Conservation (phyloP, 2,888 invertebrate species). For the Heterodera filipjevi region DNA sequence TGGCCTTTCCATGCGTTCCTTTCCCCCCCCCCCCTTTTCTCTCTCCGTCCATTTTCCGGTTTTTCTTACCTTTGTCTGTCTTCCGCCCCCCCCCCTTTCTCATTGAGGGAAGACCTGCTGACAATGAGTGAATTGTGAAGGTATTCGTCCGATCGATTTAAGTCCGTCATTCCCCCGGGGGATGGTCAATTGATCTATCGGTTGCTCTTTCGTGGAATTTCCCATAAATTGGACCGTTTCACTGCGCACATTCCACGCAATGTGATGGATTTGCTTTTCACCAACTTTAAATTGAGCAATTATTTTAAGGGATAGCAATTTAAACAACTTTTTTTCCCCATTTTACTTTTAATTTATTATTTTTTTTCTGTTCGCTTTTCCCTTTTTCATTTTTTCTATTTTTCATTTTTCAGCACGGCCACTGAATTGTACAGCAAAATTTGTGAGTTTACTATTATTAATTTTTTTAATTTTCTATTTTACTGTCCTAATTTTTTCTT, state of each 20-base stretch:
- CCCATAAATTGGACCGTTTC: background rate
- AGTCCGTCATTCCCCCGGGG: background rate
- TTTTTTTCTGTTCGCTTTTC: background rate
- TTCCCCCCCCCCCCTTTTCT: no score
- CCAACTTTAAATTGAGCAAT: background rate
- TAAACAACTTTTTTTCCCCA: background rate
- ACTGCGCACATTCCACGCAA: background rate
- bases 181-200: background rate
- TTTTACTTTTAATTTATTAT: background rate
- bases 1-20: no score
- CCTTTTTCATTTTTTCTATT: background rate
- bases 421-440: background rate
- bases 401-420: constrained; percentile 1
- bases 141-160: background rate
- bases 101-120: background rate
- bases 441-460: background rate
- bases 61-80: no score
- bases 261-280: background rate
- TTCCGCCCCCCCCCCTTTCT: background rate
- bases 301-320: no score
- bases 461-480: background rate
- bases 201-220: background rate
- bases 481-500: constrained; percentile 12
- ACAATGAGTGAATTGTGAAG: background rate
- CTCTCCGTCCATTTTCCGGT: no score